Evolutionary conservation across 2,113 vertebrate genomes (phyloP), one percentile per base, ranked within the genome.

Genomic region (Rhea pennata): DNA sequence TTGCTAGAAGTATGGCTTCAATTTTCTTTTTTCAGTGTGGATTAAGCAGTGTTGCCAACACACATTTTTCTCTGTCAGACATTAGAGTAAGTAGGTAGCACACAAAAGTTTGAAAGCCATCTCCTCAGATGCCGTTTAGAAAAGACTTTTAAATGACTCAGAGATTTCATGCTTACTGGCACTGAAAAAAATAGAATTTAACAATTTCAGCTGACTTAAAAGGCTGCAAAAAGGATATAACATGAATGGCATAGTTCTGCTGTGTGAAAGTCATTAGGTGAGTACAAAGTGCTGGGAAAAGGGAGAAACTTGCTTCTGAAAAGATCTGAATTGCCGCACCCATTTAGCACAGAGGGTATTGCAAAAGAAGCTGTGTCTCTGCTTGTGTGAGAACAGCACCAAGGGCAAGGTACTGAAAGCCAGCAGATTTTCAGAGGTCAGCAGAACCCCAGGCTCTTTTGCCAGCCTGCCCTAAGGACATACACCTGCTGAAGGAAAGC

Each of bases 41-140:
- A 80, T 96, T 92, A 95, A 97, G 46, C 46, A 56, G 23, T 20
- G 16, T 87, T 97, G 88, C 54, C 64, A 70, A 66, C 48, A 73
- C 42, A 76, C 65, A 95, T 95, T 96, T 95, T 95, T 97, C 90
- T 96, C 67, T 87, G 65, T 88, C 80, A 95, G 75, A 92, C 48
- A 44, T 84, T 72, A 84, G 40, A 87, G 56, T 67, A 88, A 90
- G 84, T 36, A 48, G 50, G 29, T 75, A 73, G 51, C 31, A 90
- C 2, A 2, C 12, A 86, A 54, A 95, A 94, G n/a, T 77, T 92
- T 87, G 69, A 90, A 96, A 96, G 44, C 69, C 15, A 17, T 90
- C 36, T 84, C 51, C 84, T 89, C 76, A 89, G 51, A 61, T 65
- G 22, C 53, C 76, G 10, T 83, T 48, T 92, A 42, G 80, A 85